Evolutionary conservation across 2,113 vertebrate genomes (phyloP).

Genomic region (Glareola pratincola): DNA sequence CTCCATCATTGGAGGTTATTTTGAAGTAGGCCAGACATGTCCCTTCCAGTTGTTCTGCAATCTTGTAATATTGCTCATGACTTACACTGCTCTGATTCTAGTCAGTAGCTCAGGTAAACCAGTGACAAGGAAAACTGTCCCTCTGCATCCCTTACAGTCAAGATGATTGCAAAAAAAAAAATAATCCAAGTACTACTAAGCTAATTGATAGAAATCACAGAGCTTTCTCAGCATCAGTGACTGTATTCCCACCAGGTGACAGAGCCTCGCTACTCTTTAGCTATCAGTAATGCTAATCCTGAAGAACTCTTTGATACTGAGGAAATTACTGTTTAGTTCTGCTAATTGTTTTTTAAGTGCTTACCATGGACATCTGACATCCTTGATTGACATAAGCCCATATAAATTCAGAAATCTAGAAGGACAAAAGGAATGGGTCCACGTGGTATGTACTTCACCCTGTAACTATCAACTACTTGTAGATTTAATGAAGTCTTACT

Average conservation of each 20-base stretch:
- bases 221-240: background rate
- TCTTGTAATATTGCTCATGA: background rate
- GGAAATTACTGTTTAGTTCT: conserved; percentile 39
- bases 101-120: background rate
- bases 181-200: background rate
- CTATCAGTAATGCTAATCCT: background rate
- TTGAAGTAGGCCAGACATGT: background rate
- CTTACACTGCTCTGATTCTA: background rate
- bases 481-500: background rate
- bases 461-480: background rate
- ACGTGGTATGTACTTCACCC: conserved; percentile 85
- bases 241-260: background rate
- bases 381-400: conserved; percentile 95
- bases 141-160: background rate
- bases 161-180: background rate
- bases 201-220: background rate
- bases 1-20: background rate
- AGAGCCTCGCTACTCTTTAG: background rate
- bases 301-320: background rate
- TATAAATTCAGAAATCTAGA: conserved; percentile 93
- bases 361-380: conserved; percentile 93
- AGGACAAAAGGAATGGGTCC: conserved; percentile 97
- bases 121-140: background rate
- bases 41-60: background rate
- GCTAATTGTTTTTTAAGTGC: conserved; percentile 80